Evolutionary conservation across 2,888 invertebrate genomes (phyloP).

Genomic region (Poecilus cupreus): DNA sequence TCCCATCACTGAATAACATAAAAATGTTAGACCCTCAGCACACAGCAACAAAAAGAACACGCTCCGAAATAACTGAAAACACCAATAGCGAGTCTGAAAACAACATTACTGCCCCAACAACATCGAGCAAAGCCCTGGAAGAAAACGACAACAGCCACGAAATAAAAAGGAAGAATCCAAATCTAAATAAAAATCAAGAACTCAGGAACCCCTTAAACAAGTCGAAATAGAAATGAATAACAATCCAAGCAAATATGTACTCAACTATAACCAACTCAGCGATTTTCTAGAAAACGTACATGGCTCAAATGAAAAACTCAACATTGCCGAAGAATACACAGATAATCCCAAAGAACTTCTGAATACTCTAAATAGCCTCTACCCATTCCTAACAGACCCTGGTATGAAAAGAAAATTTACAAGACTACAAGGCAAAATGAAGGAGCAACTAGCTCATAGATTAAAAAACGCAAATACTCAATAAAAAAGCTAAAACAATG

Average conservation of each 20-base stretch:
- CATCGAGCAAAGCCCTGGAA: not conserved
- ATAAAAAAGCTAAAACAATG: not conserved
- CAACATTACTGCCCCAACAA: not conserved
- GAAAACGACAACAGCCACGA: not conserved
- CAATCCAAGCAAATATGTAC: not conserved
- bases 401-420: slow-evolving; percentile 21
- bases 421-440: not conserved
- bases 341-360: not conserved
- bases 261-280: not conserved
- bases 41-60: not conserved
- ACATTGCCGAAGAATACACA: slow-evolving; percentile 14
- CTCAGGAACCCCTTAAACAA: not conserved
- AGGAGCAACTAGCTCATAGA: not conserved
- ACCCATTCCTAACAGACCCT: not conserved
- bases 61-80: not conserved
- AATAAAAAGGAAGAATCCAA: not conserved
- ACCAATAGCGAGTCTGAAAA: not conserved
- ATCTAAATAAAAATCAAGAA: slow-evolving; percentile 10
- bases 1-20: not conserved
- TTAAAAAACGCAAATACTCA: not conserved
- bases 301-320: slow-evolving; percentile 23
- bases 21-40: no score
- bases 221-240: not conserved
- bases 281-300: slow-evolving; percentile 33
- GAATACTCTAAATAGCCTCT: not conserved